phyloP scores from a whole-genome alignment of 2,113 vertebrate genomes.

The human (Homo sapiens) region GRCh38 chr6:160713001-160713500 shows the following conservation, averaged over 20 bases:
- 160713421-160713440: background rate
- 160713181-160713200: background rate
- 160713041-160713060: conserved; percentile 88
- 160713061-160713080: conserved; percentile 97
- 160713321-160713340: background rate
- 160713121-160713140: conserved; percentile 67
- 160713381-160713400: background rate
- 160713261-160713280: background rate
- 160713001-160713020: conserved; percentile 80
- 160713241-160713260: background rate
- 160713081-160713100: conserved; percentile 87
- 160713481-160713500: background rate
- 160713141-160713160: fast-evolving
- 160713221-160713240: background rate
- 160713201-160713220: background rate
- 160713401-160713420: background rate
- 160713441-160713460: background rate
- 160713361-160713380: background rate
- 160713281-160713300: background rate
- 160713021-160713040: conserved; percentile 95
- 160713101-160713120: conserved; percentile 92
- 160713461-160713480: background rate
- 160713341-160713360: background rate
- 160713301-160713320: background rate
- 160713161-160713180: too few species aligned